Base-by-base conservation (phyloP, 1,140 invertebrate genomes). In the Branchinecta lindahli region DNA sequence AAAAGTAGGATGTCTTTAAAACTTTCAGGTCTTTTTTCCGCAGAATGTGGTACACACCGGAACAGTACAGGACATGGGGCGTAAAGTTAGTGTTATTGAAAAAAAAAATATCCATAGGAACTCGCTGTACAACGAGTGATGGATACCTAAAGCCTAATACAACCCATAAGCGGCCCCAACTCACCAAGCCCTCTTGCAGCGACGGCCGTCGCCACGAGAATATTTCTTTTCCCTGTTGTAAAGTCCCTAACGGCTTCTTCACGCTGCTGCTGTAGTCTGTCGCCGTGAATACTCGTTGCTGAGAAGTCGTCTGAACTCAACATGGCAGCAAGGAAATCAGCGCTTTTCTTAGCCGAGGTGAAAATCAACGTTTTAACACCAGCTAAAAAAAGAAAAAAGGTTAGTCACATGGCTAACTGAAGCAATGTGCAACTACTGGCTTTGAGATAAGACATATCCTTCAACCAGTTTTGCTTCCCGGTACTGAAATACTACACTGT, bases 251-350 rank as follows among this genome's bases (percentile, higher is more conserved):
- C 77, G 0, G 94, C 94, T 76, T 87, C 82, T 80, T 98, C 94
- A 46, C 95, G 82, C 78, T 97, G 91, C 61, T 85, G 81, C 76
- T 98, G 95, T 6, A 89, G 78, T 15, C 96, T 82, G 79, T 95
- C 94, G 2, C 94, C 94, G 79, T 98, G 94, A 73, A 97, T 96
- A 66, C 89, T 93, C 0, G 93, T 96, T 0, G 92, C 87, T 1
- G 77, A 86, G 73, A 85, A 84, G 69, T 83, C 80, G 33, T 83
- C 83, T 73, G 90, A 86, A 0, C 84, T 87, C 0, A 94, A 76
- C 71, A 84, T 84, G 0, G 85, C 83, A 0, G 90, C 92, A 4
- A 97, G 80, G 74, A 94, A 95, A 78, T 98, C 95, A 0, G 90
- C 90, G 47, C 85, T 89, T 67, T 88, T 85, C 76, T 96, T 95